Evolutionary conservation across 2,888 invertebrate genomes (phyloP), one percentile per base, ranked within the genome.

Genomic region (Pseudococcus jackbeardsleyi): DNA sequence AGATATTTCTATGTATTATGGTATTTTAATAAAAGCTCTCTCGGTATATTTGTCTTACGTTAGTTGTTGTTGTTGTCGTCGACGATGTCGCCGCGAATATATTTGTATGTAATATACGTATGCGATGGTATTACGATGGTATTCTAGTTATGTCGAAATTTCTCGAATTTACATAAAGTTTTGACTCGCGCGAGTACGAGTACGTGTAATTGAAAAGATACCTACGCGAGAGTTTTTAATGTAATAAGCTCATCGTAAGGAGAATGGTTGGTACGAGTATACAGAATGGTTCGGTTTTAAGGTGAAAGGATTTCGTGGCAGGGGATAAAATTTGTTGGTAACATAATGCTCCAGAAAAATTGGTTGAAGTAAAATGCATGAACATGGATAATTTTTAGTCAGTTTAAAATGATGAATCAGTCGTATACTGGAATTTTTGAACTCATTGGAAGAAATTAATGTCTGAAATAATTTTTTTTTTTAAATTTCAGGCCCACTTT

Each of bases 1-100:
- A 72, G 72, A 72, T 72, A 72, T 72, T 72, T 72, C 72, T 72
- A 72, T 33, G 26, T 33, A 33, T 72, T 33, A 72, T 33, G 72
- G 72, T 72, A 72, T 72, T 72, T 72, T 72, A 72, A 72, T 72
- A 72, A 15, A 72, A 72, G 42, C 42, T 42, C 42, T 42, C 33
- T 72, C 64, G 22, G 33, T 72, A 33, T 72, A 33, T 72, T 33
- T 72, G 33, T 72, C 33, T 72, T 72, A 72, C 22, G 64, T 22
- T 22, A 64, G 64, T 22, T 22, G 19, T 22, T 64, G 64, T 64
- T 64, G 22, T 22, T 22, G 19, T 42, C 42, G n/a, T 59, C n/a
- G n/a, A 7, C n/a, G n/a, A 15, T 3, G 22, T 22, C 11, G 22
- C 22, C 59, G 59, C 59, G 8, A 59, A 59, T 59, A 64, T 22